A percentile compares a stretch with the other conserved stretches of the same genome.
These are phyloP conservation scores for Euwallacea fornicatus DNA, from an alignment of 1,140 invertebrate genomes.

Conservation along the genomic window DNA sequence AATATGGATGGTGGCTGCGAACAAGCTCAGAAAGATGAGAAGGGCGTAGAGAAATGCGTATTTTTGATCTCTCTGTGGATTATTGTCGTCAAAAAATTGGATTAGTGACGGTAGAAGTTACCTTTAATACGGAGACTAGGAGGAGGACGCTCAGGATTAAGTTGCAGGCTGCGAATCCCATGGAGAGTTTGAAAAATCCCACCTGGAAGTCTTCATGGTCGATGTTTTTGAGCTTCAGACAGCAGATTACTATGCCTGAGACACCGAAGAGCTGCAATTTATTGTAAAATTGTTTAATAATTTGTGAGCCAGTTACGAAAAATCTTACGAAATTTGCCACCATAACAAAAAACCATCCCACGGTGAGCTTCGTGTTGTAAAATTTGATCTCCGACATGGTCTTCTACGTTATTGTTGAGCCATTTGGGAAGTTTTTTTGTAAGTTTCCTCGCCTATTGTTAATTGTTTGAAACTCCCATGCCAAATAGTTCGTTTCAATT, in stretches of 20 bases:
- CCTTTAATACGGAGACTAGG: constrained; percentile 43
- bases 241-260: constrained; percentile 43
- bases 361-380: constrained; percentile 25
- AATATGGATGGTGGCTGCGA: constrained; percentile 44
- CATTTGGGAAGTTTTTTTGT: no score
- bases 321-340: constrained; percentile 27
- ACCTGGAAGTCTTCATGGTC: constrained; percentile 40
- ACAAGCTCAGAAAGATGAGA: constrained; percentile 44
- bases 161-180: constrained; percentile 45
- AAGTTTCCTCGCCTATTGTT: no score
- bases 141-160: constrained; percentile 44
- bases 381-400: constrained; percentile 22
- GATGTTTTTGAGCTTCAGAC: constrained; percentile 41
- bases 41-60: constrained; percentile 46
- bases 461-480: no score
- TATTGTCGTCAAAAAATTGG: not conserved
- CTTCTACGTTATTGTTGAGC: no score
- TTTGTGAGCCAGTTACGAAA: not conserved
- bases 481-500: no score
- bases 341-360: constrained; percentile 24
- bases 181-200: constrained; percentile 45
- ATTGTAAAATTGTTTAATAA: not conserved
- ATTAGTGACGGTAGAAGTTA: constrained; percentile 21
- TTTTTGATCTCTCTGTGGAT: constrained; percentile 45
- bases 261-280: constrained; percentile 44